These are phyloP conservation scores for Heliconius cydno DNA, from an alignment of 2,888 invertebrate genomes.

Conservation along the genomic window DNA sequence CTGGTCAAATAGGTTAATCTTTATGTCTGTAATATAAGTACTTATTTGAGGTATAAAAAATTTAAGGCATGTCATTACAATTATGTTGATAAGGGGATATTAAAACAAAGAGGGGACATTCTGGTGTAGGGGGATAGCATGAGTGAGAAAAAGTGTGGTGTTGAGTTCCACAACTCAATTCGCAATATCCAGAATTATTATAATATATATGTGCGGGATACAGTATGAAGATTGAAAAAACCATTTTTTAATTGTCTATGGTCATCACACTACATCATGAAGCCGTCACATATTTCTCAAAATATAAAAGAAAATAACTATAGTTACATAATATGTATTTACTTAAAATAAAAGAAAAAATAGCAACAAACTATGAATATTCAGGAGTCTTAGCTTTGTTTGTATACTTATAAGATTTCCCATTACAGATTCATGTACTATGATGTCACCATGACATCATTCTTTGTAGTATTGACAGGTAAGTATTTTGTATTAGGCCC, in stretches of 20 bases:
- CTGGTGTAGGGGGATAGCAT: not conserved
- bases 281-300: not conserved
- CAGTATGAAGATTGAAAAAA: no score
- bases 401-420: conserved; percentile 33
- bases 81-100: not conserved
- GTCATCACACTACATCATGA: not conserved
- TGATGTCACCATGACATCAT: conserved; percentile 44
- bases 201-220: no score
- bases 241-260: no score
- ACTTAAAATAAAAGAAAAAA: not conserved
- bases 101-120: not conserved
- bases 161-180: no score
- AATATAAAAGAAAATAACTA: not conserved
- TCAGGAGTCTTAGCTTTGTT: conserved; percentile 7
- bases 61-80: not conserved
- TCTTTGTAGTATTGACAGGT: not conserved
- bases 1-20: conserved; percentile 1
- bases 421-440: conserved; percentile 23
- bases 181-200: no score
- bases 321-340: not conserved
- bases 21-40: not conserved
- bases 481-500: not conserved
- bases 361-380: not conserved
- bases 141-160: no score
- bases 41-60: not conserved